These are phyloP conservation scores for Drosophila pseudotalamancana DNA, from an alignment of 2,888 invertebrate species.

Conservation along the genomic window DNA sequence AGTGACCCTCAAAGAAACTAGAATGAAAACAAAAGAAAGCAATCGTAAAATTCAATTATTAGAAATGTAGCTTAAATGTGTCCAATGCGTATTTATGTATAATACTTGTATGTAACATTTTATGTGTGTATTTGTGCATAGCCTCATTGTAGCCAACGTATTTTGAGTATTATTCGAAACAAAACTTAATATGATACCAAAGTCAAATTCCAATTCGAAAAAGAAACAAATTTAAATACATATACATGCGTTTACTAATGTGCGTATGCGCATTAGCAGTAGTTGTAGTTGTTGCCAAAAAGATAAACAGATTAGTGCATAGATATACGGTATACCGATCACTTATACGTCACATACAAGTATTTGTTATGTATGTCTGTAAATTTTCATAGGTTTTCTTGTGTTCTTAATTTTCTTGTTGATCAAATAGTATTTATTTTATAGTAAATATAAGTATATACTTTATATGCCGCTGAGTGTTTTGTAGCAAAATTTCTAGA, in stretches of 20 bases:
- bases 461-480: slow-evolving; percentile 21
- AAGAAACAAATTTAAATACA: slow-evolving; percentile 27
- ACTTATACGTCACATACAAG: slow-evolving; percentile 28
- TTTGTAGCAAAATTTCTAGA: slow-evolving; percentile 40
- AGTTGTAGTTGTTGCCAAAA: slow-evolving; percentile 70
- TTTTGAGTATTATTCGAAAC: slow-evolving; percentile 69
- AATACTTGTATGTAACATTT: slow-evolving; percentile 33
- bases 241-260: slow-evolving; percentile 5
- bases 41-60: slow-evolving; percentile 79
- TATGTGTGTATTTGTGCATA: slow-evolving; percentile 48
- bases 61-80: slow-evolving; percentile 63
- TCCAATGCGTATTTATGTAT: slow-evolving; percentile 53
- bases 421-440: slow-evolving; percentile 64
- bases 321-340: slow-evolving; percentile 41
- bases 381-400: slow-evolving; percentile 27
- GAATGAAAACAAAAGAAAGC: slow-evolving; percentile 55
- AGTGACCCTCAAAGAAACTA: slow-evolving; percentile 5
- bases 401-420: slow-evolving; percentile 51
- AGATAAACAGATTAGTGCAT: slow-evolving; percentile 11
- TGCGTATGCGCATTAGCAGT: slow-evolving; percentile 27
- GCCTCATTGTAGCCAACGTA: slow-evolving; percentile 60
- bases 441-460: slow-evolving; percentile 30
- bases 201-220: slow-evolving; percentile 56
- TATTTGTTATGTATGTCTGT: slow-evolving; percentile 21
- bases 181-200: slow-evolving; percentile 58